Percentiles rank a stretch among this genome's conserved stretches.
phyloP scores from a whole-genome alignment of 2,888 invertebrate species.

The Conistra vaccinii region DNA sequence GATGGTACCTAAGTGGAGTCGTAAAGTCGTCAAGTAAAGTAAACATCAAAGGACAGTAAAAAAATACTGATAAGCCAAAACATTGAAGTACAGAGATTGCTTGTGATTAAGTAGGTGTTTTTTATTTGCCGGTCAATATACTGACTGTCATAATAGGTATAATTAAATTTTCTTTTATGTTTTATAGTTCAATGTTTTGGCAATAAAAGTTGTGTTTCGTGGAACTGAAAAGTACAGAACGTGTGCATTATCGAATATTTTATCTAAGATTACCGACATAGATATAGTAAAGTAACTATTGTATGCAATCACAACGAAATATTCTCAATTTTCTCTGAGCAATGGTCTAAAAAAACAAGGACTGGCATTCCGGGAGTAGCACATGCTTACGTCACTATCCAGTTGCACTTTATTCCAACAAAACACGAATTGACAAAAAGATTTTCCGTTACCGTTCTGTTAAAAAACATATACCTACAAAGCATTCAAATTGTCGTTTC shows the following conservation, averaged over 20 bases:
- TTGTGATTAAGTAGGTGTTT: slow-evolving; percentile 21
- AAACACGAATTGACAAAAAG: no score
- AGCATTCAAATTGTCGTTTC: no score
- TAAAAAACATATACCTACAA: no score
- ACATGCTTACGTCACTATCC: no score
- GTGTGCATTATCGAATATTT: neutral
- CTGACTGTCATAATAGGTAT: slow-evolving; percentile 8
- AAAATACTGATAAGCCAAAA: slow-evolving; percentile 24
- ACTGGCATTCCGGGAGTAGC: no score
- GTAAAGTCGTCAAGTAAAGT: neutral
- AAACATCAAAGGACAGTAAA: slow-evolving; percentile 29
- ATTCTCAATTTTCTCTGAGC: neutral
- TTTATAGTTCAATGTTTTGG: slow-evolving; percentile 15
- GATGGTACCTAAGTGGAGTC: neutral
- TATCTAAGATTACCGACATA: neutral
- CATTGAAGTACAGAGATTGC: slow-evolving; percentile 35
- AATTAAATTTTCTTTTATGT: slow-evolving; percentile 7
- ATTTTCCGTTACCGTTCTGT: no score
- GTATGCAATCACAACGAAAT: neutral
- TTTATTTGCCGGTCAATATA: slow-evolving; percentile 22
- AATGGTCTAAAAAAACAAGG: no score
- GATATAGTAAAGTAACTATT: neutral
- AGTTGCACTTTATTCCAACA: no score
- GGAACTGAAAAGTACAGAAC: neutral
- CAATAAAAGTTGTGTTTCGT: slow-evolving; percentile 3